A percentile compares a stretch with the other conserved stretches of the same genome.
These are phyloP conservation scores for Magallana gigas DNA, from an alignment of 1,140 invertebrate species.

Conservation along the genomic window DNA sequence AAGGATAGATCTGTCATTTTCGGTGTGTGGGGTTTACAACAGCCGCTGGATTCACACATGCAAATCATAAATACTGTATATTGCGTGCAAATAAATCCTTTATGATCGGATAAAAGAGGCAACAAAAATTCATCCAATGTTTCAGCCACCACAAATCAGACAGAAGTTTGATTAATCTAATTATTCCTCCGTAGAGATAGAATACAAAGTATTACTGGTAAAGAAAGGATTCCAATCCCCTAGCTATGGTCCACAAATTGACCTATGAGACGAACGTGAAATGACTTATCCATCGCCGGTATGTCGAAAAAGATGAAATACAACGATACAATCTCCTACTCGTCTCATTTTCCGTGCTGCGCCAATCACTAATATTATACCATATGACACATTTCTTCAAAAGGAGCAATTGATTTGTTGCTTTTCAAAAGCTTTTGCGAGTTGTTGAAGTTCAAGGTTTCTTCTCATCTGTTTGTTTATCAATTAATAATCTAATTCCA, in stretches of 20 bases:
- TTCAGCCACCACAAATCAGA: not conserved
- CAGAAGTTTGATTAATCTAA: constrained; percentile 21
- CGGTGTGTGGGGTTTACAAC: too few relatives aligned
- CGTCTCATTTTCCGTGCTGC: not conserved
- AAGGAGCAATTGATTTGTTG: constrained; percentile 22
- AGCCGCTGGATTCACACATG: too few relatives aligned
- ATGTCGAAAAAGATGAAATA: constrained; percentile 24
- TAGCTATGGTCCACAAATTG: not conserved
- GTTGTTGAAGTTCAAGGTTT: not conserved
- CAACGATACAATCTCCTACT: not conserved
- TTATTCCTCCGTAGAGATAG: not conserved
- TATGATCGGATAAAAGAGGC: not conserved
- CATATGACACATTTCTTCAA: constrained; percentile 27
- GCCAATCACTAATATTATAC: constrained; percentile 27
- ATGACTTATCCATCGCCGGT: constrained; percentile 3
- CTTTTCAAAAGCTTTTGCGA: not conserved
- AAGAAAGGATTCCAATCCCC: not conserved
- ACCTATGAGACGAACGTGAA: not conserved
- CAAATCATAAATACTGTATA: not conserved
- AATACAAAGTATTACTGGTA: not conserved
- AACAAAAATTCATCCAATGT: not conserved
- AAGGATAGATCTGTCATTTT: too few relatives aligned
- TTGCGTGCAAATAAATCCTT: not conserved
- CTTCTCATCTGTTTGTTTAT: too few relatives aligned
- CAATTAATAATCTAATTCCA: too few relatives aligned